phyloP scores from a whole-genome alignment of 1,140 invertebrate species.

The Drosophila grimshawi region DNA sequence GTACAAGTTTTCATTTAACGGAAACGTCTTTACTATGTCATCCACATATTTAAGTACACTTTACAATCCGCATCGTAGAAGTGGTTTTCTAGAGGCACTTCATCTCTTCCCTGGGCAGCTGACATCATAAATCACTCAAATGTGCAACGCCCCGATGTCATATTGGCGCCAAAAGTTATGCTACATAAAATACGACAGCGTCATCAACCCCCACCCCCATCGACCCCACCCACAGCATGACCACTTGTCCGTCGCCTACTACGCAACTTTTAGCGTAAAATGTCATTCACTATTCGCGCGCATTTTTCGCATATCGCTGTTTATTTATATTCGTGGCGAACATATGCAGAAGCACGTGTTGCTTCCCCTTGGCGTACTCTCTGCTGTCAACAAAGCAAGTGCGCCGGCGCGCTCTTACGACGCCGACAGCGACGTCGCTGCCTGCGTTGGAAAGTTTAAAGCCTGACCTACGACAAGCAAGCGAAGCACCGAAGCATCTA shows the following conservation, averaged over 20 bases:
- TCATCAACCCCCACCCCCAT: slow-evolving; percentile 1
- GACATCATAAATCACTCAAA: slow-evolving; percentile 57
- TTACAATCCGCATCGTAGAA: neutral
- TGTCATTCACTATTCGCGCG: slow-evolving; percentile 64
- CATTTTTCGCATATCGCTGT: slow-evolving; percentile 39
- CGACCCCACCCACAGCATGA: neutral
- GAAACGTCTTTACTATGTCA: neutral
- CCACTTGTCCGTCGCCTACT: slow-evolving; percentile 34
- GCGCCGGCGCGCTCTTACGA: slow-evolving; percentile 67
- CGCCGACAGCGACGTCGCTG: slow-evolving; percentile 21
- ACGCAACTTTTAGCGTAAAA: slow-evolving; percentile 71
- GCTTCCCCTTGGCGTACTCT: slow-evolving; percentile 44
- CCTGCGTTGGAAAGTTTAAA: slow-evolving; percentile 52
- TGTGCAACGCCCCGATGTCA: slow-evolving; percentile 54
- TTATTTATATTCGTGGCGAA: slow-evolving; percentile 61
- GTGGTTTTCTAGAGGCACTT: slow-evolving; percentile 25
- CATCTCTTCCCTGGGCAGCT: slow-evolving; percentile 44
- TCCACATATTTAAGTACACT: neutral
- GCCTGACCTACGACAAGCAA: slow-evolving; percentile 73
- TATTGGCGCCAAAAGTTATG: slow-evolving; percentile 73
- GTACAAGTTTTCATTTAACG: too few relatives aligned
- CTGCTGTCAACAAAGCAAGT: slow-evolving; percentile 53
- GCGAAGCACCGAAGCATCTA: slow-evolving; percentile 41
- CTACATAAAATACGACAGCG: slow-evolving; percentile 59
- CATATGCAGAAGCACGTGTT: slow-evolving; percentile 65